phyloP scores from a whole-genome alignment of 2,888 invertebrate genomes.

The Pristionchus mayeri region DNA sequence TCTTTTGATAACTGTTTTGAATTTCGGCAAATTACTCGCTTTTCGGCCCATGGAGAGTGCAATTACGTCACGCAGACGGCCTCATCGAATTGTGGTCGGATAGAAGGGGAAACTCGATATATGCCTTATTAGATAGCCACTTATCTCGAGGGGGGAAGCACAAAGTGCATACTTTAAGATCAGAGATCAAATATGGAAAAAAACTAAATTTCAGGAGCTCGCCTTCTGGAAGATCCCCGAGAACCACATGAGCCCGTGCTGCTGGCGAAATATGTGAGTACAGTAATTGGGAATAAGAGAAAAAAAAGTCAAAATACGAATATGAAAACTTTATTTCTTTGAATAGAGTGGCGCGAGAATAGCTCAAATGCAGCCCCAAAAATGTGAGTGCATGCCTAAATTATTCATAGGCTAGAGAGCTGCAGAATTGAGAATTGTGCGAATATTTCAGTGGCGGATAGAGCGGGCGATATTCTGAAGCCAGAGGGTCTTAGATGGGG shows the following conservation, averaged over 20 bases:
- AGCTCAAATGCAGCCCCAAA: too few relatives aligned
- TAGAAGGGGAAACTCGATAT: not conserved
- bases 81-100: not conserved
- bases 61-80: too few relatives aligned
- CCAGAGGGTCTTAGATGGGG: constrained; percentile 35
- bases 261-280: constrained; percentile 68
- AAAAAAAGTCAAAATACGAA: too few relatives aligned
- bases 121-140: not conserved
- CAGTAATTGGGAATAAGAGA: too few relatives aligned
- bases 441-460: constrained; percentile 31
- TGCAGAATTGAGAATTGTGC: constrained; percentile 15
- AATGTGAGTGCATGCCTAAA: not conserved
- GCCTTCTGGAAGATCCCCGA: constrained; percentile 71
- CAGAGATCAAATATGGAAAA: too few relatives aligned
- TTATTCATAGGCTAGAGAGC: constrained; percentile 16
- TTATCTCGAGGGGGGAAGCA: not conserved
- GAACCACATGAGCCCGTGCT: constrained; percentile 68
- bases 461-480: not conserved
- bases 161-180: not conserved
- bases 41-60: too few relatives aligned
- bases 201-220: constrained; percentile 57
- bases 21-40: too few relatives aligned
- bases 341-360: too few relatives aligned
- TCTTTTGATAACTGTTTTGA: too few relatives aligned
- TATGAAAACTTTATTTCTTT: too few relatives aligned